Evolutionary conservation across 2,797 vertebrate genomes (phyloP), one percentile per base, ranked within the genome.

Genomic region (Anas georgica): DNA sequence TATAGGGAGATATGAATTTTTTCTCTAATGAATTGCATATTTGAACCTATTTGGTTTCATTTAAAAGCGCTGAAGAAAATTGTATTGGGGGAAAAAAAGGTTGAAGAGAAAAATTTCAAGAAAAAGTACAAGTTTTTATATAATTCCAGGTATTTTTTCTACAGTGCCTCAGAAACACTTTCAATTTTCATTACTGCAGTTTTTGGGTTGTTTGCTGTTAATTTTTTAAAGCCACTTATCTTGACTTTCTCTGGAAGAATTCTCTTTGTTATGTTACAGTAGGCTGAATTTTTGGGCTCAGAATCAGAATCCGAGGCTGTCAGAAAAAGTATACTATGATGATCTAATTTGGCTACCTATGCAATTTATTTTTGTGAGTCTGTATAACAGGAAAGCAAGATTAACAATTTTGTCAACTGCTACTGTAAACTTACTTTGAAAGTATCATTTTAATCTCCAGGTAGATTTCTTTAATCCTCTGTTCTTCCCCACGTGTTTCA

Each of bases 11-110:
- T 88, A 75, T 86, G 81, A 62, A 52, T 90, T 93, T 94, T 96
- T 90, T 75, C 69, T 69, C 82, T 96, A 94, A 93, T 86, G 79
- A 91, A 90, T 85, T 91, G 91, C 79, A 75, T 94, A 76, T 87
- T 95, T 88, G 95, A 83, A 59, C 70, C 79, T 91, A 69, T 96
- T 74, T 68, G 78, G 62, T 82, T 91, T 88, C 68, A 69, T 96
- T 94, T 93, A 78, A 84, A 87, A 70, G 75, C 46, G 31, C 56
- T 39, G 33, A 52, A 83, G 73, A 78, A 96, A 81, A 45, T 64
- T 70, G 75, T 67, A 20, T 66, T 70, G 75, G 31, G 14, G 9
- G 2, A 10, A 46, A 67, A 70, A 28, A 41, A 6, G 26, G 4
- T n/a, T 35, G 12, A 76, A 91, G 46, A n/a, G 17, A 60, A 90